Conservation (phyloP, 2,113 vertebrate species). For the Nansenia antarctica region DNA sequence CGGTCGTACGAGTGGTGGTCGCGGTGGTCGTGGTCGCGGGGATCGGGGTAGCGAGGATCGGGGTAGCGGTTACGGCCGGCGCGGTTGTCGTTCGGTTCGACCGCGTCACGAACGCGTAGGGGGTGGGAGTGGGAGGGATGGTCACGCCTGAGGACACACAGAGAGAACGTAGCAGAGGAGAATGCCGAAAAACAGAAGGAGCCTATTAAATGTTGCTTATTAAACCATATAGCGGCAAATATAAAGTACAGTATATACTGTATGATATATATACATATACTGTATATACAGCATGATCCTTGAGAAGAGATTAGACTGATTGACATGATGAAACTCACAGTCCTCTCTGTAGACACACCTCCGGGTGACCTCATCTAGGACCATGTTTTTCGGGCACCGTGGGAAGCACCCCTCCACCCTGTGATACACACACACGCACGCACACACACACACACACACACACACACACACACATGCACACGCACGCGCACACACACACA, state of each 20-base stretch:
- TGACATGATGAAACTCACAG: slow-evolving; percentile 86
- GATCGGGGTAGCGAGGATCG: slow-evolving; percentile 2
- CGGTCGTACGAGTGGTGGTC: slow-evolving; percentile 17
- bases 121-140: slow-evolving; percentile 75
- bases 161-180: background rate
- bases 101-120: slow-evolving; percentile 73
- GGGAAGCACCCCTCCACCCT: slow-evolving; percentile 97
- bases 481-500: too few relatives aligned
- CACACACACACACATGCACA: background rate
- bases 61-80: slow-evolving; percentile 31
- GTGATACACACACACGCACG: slow-evolving; percentile 40
- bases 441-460: background rate
- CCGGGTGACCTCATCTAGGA: slow-evolving; percentile 93
- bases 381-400: slow-evolving; percentile 91
- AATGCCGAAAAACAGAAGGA: background rate
- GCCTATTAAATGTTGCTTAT: too few relatives aligned
- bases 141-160: slow-evolving; percentile 59
- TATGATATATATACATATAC: background rate
- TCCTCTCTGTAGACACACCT: slow-evolving; percentile 95
- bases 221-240: too few relatives aligned
- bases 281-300: background rate
- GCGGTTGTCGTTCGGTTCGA: slow-evolving; percentile 68
- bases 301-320: too few relatives aligned
- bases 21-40: slow-evolving; percentile 10
- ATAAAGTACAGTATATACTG: too few relatives aligned